phyloP scores from a whole-genome alignment of 2,113 vertebrate species.

The Leptobrachium leishanense region DNA sequence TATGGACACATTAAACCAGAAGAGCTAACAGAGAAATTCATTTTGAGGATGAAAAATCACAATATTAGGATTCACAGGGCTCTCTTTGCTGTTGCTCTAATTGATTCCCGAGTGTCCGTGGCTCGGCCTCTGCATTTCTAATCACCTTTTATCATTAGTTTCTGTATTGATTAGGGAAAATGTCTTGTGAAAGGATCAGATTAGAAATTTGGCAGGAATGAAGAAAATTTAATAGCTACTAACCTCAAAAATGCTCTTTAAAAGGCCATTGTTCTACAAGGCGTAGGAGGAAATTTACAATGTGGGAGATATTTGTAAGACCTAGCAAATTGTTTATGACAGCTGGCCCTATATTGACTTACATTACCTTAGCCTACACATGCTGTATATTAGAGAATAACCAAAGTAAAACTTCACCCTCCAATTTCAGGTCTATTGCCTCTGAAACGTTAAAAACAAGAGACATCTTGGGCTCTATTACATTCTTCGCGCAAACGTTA shows the following conservation, averaged over 20 bases:
- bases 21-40: not conserved
- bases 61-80: constrained; percentile 30
- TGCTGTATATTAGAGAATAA: no score
- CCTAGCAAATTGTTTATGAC: no score
- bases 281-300: not conserved
- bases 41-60: constrained; percentile 5
- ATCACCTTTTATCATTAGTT: constrained; percentile 22
- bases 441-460: no score
- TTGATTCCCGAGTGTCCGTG: constrained; percentile 3
- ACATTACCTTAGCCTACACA: no score
- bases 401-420: no score
- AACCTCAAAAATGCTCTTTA: not conserved
- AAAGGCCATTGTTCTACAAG: not conserved
- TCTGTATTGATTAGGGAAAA: constrained; percentile 21
- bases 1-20: not conserved
- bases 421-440: no score
- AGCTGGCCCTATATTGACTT: no score
- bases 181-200: not conserved
- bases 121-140: constrained; percentile 23
- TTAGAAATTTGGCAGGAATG: constrained; percentile 8
- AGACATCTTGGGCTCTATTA: no score
- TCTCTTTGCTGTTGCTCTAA: constrained; percentile 22
- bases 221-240: constrained; percentile 1
- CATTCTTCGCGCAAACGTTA: no score
- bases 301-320: not conserved